phyloP scores from a whole-genome alignment of 2,797 vertebrate genomes.

The Notamacropus eugenii region DNA sequence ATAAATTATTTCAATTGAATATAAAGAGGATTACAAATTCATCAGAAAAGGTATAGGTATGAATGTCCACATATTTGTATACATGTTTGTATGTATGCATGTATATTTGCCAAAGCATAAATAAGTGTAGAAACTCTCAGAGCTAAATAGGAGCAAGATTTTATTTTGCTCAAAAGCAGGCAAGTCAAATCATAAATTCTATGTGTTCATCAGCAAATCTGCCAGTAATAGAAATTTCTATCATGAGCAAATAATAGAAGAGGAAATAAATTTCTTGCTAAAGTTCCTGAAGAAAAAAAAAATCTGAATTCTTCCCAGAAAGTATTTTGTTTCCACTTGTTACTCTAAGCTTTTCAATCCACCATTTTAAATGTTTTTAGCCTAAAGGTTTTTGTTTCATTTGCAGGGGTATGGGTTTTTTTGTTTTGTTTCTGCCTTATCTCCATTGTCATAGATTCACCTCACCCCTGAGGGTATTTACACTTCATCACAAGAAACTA shows the following conservation, averaged over 20 bases:
- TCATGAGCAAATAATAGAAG: too few species aligned
- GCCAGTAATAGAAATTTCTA: background rate
- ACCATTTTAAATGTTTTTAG: conserved; percentile 59
- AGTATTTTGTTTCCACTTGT: conserved; percentile 41
- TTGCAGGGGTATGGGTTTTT: background rate
- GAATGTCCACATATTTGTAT: background rate
- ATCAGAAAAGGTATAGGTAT: background rate
- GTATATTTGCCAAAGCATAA: background rate
- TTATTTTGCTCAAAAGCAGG: background rate
- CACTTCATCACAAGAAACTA: conserved; percentile 29
- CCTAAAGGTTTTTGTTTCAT: conserved; percentile 49
- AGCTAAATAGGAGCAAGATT: background rate
- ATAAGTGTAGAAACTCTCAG: background rate
- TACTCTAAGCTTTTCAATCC: conserved; percentile 29
- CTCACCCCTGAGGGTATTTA: conserved; percentile 9
- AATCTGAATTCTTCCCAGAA: conserved; percentile 44
- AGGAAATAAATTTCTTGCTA: background rate
- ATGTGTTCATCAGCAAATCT: background rate
- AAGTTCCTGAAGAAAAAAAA: conserved; percentile 40
- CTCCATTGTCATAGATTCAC: conserved; percentile 46
- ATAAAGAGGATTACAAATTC: background rate
- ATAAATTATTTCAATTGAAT: background rate
- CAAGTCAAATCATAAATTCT: conserved; percentile 1
- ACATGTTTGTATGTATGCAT: background rate
- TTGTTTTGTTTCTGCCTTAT: background rate